Conservation (phyloP, 2,797 vertebrate genomes). For the Myotis myotis region DNA sequence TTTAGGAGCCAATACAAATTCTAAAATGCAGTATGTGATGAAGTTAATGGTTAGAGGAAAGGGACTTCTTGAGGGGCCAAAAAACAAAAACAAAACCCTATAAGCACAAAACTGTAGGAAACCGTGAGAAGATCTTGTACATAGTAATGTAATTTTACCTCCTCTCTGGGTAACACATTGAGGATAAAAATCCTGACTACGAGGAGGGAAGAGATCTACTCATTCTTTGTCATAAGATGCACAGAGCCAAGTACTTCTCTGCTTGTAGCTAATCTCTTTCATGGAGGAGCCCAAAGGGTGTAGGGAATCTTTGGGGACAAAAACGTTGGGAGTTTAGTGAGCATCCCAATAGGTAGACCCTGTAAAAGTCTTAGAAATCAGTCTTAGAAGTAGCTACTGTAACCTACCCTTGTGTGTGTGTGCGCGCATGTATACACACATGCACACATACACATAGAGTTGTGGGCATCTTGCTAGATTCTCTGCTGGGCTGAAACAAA, state of each 20-base stretch:
- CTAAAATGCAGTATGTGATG: background rate
- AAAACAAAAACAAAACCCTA: background rate
- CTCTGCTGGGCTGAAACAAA: background rate
- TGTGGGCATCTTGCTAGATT: background rate
- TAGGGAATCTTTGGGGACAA: background rate
- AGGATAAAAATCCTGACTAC: background rate
- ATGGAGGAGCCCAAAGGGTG: background rate
- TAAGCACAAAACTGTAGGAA: background rate
- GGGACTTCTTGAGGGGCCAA: background rate
- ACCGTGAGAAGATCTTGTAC: background rate
- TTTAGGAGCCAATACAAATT: background rate
- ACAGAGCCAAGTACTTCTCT: background rate
- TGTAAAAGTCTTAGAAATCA: background rate
- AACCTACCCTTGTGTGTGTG: background rate
- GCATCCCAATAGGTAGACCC: background rate
- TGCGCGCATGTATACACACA: too few species aligned
- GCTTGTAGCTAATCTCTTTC: background rate
- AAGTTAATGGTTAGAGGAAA: background rate
- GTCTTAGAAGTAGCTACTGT: background rate
- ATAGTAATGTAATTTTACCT: background rate
- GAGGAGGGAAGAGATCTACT: background rate
- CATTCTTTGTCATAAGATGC: background rate
- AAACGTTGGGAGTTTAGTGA: background rate
- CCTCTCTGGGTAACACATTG: background rate
- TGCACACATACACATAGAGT: background rate